Base-by-base conservation (phyloP, 2,113 vertebrate genomes). In the Myiozetetes cayanensis region DNA sequence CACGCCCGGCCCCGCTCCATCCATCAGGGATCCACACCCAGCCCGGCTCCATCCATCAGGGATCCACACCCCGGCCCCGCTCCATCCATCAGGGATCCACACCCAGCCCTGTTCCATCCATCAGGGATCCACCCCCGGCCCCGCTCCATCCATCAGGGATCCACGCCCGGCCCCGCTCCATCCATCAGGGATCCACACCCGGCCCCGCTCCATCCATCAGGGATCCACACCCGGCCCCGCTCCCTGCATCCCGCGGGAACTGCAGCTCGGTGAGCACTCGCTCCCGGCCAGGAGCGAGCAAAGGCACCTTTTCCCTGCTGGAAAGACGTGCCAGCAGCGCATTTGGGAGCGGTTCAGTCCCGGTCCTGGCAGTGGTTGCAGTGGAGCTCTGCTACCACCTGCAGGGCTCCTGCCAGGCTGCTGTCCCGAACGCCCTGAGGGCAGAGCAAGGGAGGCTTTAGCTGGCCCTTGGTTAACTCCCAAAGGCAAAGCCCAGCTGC, bases 301-400 rank as follows among this genome's bases (percentile, higher is more conserved):
- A 5, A 90, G 74, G 56, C 92, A 43, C n/a, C 81, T 70, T 92
- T 62, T 82, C 52, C 59, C 70, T 41, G 44, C 72, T 17, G 15
- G 70, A 28, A 20, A 55, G 81, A 21, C 3, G 90, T 4, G 47
- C 30, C 24, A 85, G 90, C 55, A 39, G 89, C 25, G 10, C 43
- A 12, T 59, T 47, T 4, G 12, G 73, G 80, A 73, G 50, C 39
- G 21, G 66, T 19, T 92, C 52, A 14, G 21, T 3, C 0, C 71
- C 58, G 50, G 94, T 87, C 87, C 46, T 46, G 59, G 77, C 81
- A 24, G 41, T 22, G 37, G 71, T 61, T 56, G 27, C 83, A 4
- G 87, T 43, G n/a, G 97, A 96, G 85, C 97, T 96, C 81, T 98
- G 97, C 98, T 97, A 92, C 98, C 98, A 96, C 86, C 98, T 97